Percentiles rank a stretch among this genome's conserved stretches.
phyloP scores from a whole-genome alignment of 2,888 invertebrate genomes.

The Hirtodrosophila histrioides region DNA sequence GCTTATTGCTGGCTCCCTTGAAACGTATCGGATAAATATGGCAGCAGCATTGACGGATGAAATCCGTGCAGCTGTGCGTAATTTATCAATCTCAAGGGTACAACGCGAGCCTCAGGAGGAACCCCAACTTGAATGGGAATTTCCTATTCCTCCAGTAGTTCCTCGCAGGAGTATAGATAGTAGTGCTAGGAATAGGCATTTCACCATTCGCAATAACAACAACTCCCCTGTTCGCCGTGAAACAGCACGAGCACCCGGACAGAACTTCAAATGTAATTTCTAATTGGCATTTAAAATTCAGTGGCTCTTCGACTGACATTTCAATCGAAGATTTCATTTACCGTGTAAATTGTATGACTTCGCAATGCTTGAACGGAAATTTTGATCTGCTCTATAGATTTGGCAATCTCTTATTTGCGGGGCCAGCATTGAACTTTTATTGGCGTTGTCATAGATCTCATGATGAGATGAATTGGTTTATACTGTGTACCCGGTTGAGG shows the following conservation, averaged over 20 bases:
- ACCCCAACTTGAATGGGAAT: neutral
- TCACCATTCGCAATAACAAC: neutral
- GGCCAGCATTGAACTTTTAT: neutral
- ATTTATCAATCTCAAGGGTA: too few relatives aligned
- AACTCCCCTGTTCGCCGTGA: too few relatives aligned
- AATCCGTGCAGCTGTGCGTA: too few relatives aligned
- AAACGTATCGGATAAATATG: neutral
- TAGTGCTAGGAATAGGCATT: neutral
- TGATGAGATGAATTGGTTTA: slow-evolving; percentile 2
- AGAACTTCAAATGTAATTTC: too few relatives aligned
- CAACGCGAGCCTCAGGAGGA: too few relatives aligned
- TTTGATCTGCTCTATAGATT: too few relatives aligned
- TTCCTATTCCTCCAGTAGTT: neutral
- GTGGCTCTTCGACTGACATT: neutral
- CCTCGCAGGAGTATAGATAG: neutral
- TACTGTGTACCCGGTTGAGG: neutral
- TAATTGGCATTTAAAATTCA: too few relatives aligned
- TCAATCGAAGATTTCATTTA: slow-evolving; percentile 3
- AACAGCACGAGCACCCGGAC: too few relatives aligned
- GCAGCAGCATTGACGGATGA: neutral
- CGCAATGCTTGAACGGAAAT: neutral
- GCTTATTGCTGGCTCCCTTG: neutral
- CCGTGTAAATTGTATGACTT: neutral
- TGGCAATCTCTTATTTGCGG: neutral
- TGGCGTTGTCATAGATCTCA: neutral